A percentile compares a stretch with the other conserved stretches of the same genome.
These are phyloP conservation scores for Mastomys coucha DNA, from an alignment of 2,113 vertebrate species.

Conservation along the genomic window DNA sequence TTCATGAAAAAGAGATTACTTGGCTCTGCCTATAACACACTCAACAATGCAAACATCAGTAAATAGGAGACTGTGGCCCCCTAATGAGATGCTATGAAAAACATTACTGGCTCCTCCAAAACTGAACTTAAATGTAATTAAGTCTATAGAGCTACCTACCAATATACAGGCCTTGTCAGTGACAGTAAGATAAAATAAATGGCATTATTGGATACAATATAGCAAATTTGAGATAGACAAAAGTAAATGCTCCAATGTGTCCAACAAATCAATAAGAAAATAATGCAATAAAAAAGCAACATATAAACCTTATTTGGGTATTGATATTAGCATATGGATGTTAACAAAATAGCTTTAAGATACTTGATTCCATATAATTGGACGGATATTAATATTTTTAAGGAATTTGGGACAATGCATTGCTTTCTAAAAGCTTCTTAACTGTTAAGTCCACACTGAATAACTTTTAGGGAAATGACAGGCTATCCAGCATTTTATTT, in stretches of 20 bases:
- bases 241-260: neutral
- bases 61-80: neutral
- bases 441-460: neutral
- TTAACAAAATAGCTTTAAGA: neutral
- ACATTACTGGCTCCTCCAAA: neutral
- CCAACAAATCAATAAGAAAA: constrained; percentile 19
- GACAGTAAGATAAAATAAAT: constrained; percentile 39
- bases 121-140: constrained; percentile 59
- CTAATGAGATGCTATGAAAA: neutral
- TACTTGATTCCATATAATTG: neutral
- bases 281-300: neutral
- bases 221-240: constrained; percentile 41
- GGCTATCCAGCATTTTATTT: neutral
- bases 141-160: neutral
- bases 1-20: neutral
- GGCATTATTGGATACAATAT: constrained; percentile 42
- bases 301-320: neutral
- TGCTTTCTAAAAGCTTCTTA: neutral
- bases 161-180: neutral
- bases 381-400: neutral
- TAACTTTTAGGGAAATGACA: neutral
- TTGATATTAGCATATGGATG: neutral
- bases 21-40: neutral
- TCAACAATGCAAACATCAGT: constrained; percentile 1
- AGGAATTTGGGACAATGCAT: neutral